These are phyloP conservation scores for Pterophyllum scalare DNA, from an alignment of 2,113 vertebrate species.

Conservation along the genomic window DNA sequence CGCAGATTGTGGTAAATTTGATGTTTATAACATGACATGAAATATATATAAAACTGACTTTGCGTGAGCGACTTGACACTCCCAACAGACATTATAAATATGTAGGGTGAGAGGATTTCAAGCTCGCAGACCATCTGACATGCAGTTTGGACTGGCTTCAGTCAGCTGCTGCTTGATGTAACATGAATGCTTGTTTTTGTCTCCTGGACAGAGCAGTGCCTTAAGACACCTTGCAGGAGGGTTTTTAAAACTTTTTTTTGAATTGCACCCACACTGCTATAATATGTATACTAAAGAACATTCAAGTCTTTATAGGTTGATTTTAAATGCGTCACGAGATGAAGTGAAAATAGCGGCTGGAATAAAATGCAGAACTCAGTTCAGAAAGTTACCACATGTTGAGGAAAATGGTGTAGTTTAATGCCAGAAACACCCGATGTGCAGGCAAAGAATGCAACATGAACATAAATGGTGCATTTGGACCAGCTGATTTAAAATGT, in stretches of 20 bases:
- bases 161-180: neutral
- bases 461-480: neutral
- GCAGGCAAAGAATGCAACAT: neutral
- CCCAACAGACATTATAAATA: neutral
- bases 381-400: neutral
- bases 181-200: neutral
- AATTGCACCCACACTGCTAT: neutral
- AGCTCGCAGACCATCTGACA: constrained; percentile 1
- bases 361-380: neutral
- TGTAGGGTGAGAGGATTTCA: constrained; percentile 1
- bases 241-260: neutral
- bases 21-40: neutral
- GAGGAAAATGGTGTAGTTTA: neutral
- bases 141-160: neutral
- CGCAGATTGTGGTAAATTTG: neutral
- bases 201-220: neutral
- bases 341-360: neutral
- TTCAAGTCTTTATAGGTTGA: neutral
- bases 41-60: constrained; percentile 4
- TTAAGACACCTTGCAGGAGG: neutral
- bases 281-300: neutral
- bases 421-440: neutral
- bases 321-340: neutral
- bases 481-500: neutral
- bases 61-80: neutral